Base-by-base conservation (phyloP, 2,888 invertebrate genomes). In the Bellardia bayeri region DNA sequence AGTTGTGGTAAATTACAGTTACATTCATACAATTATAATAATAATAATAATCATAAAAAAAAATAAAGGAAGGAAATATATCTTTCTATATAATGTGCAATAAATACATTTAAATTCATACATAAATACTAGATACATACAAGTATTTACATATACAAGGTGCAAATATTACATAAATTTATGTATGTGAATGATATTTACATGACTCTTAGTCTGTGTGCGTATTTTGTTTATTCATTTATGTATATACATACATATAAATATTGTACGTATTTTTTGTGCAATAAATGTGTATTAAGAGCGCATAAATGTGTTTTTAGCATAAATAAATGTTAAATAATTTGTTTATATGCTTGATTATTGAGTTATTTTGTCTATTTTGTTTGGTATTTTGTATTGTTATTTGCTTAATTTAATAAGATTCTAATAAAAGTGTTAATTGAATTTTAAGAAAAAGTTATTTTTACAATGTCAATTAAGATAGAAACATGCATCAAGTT, bases 281-380 rank as follows among this genome's bases (percentile, higher is more conserved):
- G 56, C 16, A 23, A 3, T 54, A n/a, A 54, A 54, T n/a, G 16
- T 56, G 13, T 23, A 58, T 30, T 13, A 30, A 58, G 13, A 23
- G 23, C 23, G n/a, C 45, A 58, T 58, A 58, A 37, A 69, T 51
- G 13, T 54, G 42, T 56, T 33, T 66, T 66, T 16, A 56, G 42
- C 56, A 79, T 71, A 80, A 80, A 63, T 71, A 63, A 51, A 71
- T 69, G 51, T 71, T 45, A 61, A 72, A 72, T 54, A 81, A 64
- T 54, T 63, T 72, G n/a, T 54, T 9, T 58, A 30, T 30, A 23
- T 16, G 45, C 61, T 14, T 49, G 56, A 16, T 58, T 58, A 58
- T 58, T 58, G 30, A 13, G 30, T 30, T n/a, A 9, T 40, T 63
- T 64, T n/a, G 14, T 16, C 7, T 33, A 14, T 37, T 1, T 33